phyloP scores from a whole-genome alignment of 2,888 invertebrate genomes.

The Netelia fuscicornis region DNA sequence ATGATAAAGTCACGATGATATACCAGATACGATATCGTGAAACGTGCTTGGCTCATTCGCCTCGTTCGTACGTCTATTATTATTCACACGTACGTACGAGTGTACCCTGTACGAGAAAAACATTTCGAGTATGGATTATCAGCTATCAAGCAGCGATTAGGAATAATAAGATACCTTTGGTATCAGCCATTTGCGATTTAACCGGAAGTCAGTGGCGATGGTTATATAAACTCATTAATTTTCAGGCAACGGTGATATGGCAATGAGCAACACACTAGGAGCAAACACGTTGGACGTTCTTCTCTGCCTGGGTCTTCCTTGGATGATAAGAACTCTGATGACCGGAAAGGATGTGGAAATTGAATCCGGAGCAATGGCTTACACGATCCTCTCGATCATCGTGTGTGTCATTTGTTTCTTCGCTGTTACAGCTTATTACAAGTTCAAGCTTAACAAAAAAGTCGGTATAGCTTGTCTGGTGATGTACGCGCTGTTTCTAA shows the following conservation, averaged over 20 bases:
- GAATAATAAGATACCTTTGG: no score
- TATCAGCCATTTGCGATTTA: no score
- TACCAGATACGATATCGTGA: neutral
- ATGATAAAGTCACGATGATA: neutral
- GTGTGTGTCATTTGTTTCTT: slow-evolving; percentile 91
- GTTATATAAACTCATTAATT: neutral
- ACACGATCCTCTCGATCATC: slow-evolving; percentile 92
- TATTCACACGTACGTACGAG: no score
- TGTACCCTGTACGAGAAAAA: no score
- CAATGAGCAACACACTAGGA: slow-evolving; percentile 94
- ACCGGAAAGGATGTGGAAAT: slow-evolving; percentile 88
- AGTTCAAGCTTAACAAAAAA: slow-evolving; percentile 89
- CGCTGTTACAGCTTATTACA: slow-evolving; percentile 88
- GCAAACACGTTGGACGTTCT: slow-evolving; percentile 94
- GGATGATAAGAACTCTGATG: slow-evolving; percentile 91
- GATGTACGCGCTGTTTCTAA: slow-evolving; percentile 90
- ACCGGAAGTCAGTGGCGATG: no score
- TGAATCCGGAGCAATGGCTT: slow-evolving; percentile 92
- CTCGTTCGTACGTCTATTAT: no score
- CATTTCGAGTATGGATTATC: no score
- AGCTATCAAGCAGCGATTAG: no score
- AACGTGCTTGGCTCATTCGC: no score
- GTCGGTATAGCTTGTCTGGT: slow-evolving; percentile 89
- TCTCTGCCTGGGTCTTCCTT: slow-evolving; percentile 93
- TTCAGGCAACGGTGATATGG: slow-evolving; percentile 93